Evolutionary conservation across 2,113 vertebrate genomes (phyloP).

Genomic region (Columba janthina): DNA sequence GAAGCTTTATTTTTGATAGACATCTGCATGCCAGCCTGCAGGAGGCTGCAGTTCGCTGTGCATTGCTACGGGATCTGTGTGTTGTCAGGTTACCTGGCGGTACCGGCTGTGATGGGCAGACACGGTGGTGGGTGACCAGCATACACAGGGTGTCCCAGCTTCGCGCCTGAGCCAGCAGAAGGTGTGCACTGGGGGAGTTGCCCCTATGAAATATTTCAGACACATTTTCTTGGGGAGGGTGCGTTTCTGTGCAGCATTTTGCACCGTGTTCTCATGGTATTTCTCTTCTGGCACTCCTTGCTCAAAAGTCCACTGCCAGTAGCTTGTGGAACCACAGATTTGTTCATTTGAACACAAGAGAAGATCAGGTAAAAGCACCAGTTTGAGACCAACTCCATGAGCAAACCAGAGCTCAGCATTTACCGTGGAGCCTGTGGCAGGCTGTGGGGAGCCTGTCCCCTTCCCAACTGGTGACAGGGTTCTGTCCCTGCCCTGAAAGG

Average conservation of each 20-base stretch:
- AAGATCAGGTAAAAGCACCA: not conserved
- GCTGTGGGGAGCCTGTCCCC: not conserved
- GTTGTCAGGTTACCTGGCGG: not conserved
- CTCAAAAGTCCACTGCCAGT: not conserved
- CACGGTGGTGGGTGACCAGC: not conserved
- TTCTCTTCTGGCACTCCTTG: not conserved
- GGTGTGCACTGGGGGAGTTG: not conserved
- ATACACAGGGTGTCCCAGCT: not conserved
- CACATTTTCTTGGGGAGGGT: not conserved
- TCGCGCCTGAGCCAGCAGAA: not conserved
- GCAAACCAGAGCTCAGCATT: not conserved
- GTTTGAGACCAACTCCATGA: not conserved
- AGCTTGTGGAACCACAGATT: not conserved
- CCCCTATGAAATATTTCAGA: not conserved
- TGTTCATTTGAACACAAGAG: not conserved
- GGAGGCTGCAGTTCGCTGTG: not conserved
- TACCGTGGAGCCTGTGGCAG: not conserved
- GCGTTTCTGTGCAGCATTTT: not conserved
- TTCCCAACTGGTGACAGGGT: not conserved
- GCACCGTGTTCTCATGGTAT: fast-evolving
- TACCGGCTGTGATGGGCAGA: not conserved
- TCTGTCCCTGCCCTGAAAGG: fast-evolving
- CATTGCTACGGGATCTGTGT: fast-evolving
- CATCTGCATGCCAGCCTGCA: not conserved
- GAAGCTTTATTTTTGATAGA: not conserved